Conservation (phyloP, 2,888 invertebrate species). For the Hartigia nigra region DNA sequence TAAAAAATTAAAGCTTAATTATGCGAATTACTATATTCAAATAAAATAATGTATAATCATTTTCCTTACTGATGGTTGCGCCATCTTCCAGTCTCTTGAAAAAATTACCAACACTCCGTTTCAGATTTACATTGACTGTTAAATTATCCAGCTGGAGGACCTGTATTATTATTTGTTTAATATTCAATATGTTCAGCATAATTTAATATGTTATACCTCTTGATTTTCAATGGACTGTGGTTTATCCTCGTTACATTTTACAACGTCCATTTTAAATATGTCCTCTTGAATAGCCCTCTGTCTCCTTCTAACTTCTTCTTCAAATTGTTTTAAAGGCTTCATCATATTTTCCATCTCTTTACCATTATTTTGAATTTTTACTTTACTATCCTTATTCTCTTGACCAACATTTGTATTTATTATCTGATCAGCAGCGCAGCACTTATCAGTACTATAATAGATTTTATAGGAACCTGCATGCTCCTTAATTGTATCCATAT, state of each 20-base stretch:
- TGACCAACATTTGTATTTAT: neutral
- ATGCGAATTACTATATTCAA: conserved; percentile 11
- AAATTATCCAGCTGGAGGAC: conserved; percentile 30
- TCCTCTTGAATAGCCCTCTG: conserved; percentile 44
- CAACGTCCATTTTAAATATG: conserved; percentile 49
- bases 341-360: neutral
- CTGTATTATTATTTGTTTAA: conserved; percentile 9
- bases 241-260: conserved; percentile 30
- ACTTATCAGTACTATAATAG: neutral
- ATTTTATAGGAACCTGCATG: neutral
- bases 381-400: neutral
- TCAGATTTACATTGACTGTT: conserved; percentile 34
- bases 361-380: neutral
- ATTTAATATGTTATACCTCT: conserved; percentile 1
- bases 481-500: neutral
- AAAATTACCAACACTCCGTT: conserved; percentile 41
- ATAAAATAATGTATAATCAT: conserved; percentile 10
- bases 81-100: conserved; percentile 37
- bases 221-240: conserved; percentile 11
- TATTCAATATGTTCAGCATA: neutral
- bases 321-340: conserved; percentile 4
- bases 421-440: neutral
- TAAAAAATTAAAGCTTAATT: neutral
- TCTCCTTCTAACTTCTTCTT: conserved; percentile 30
- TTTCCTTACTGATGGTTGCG: conserved; percentile 13